Base-by-base conservation (phyloP, 1,140 invertebrate genomes). In the Halictus rubicundus region DNA sequence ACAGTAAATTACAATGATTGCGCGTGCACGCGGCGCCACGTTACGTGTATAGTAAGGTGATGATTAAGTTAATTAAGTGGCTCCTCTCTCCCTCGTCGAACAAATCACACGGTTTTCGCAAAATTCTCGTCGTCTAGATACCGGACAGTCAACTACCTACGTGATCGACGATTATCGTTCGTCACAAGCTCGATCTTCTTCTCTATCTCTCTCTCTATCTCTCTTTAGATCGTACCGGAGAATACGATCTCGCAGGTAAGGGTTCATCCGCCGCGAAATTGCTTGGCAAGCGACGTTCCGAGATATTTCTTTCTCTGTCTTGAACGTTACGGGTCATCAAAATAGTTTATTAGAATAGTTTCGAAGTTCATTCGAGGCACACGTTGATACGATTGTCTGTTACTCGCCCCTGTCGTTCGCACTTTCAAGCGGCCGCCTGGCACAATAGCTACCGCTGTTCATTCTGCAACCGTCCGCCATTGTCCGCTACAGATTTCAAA, bases 21-120 rank as follows among this genome's bases (percentile, higher is more conserved):
- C 78, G 78, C 76, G 61, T 69, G 52, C 49, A 54, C 66, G 71
- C 66, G 54, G n/a, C 39, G 61, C 32, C 63, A 57, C 54, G 60
- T 32, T 32, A 68, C 84, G 71, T 76, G 73, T 79, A 64, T 66
- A 86, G 74, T 80, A 79, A 72, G 57, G 61, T 80, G 69, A 83
- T 80, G 54, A 83, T 83, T 86, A 83, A 80, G 54, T 79, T 86
- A 85, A 83, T 85, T 80, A 80, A 85, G 64, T 83, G 79, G 59
- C 72, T 83, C 64, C 70, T 74, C 57, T 46, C 42, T 46, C 42
- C 12, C 42, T 42, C 80, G 75, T 60, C 70, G 75, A 54, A 69
- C 68, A 54, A 71, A 71, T 80, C 83, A 73, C 65, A 82, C 68
- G 57, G 75, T 66, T 78, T n/a, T 21, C 54, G 72, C 57, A 71